Percentiles rank a stretch among this genome's conserved stretches.
Conservation (phyloP, 2,888 invertebrate genomes). For the Mystacides longicornis region DNA sequence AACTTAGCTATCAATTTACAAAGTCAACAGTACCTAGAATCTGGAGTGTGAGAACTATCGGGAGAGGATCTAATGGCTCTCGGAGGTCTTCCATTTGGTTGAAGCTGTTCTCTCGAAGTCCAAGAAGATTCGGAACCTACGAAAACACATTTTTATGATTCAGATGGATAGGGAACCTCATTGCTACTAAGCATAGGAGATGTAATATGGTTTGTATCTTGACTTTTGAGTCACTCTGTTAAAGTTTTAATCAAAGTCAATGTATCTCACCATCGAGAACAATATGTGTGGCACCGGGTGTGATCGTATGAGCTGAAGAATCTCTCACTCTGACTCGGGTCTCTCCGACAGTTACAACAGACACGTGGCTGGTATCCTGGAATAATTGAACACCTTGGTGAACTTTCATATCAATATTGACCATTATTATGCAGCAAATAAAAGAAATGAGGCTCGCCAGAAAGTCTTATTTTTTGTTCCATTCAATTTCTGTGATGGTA, state of each 20-base stretch:
- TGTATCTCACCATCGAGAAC: constrained; percentile 29
- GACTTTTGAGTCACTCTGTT: too few species aligned
- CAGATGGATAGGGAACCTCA: too few species aligned
- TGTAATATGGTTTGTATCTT: too few species aligned
- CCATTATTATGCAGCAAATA: too few species aligned
- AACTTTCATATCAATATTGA: too few species aligned
- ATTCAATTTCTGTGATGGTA: neutral
- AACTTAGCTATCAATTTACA: too few species aligned
- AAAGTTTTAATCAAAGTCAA: neutral
- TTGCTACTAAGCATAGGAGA: neutral
- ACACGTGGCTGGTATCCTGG: constrained; percentile 82
- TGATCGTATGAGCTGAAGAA: constrained; percentile 46
- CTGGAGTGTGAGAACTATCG: constrained; percentile 50
- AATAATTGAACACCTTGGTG: constrained; percentile 5
- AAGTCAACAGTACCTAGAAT: constrained; percentile 24
- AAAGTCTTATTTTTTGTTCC: neutral
- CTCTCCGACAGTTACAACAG: constrained; percentile 83
- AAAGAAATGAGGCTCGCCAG: neutral
- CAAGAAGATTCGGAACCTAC: constrained; percentile 22
- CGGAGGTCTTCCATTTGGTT: constrained; percentile 16
- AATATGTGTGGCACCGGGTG: constrained; percentile 37
- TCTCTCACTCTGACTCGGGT: constrained; percentile 68
- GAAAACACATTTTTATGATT: neutral
- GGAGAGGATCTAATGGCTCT: constrained; percentile 46
- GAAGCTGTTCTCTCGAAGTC: constrained; percentile 12